Conservation (phyloP, 2,113 vertebrate species). For the Hypocryptadius cinnamomeus region DNA sequence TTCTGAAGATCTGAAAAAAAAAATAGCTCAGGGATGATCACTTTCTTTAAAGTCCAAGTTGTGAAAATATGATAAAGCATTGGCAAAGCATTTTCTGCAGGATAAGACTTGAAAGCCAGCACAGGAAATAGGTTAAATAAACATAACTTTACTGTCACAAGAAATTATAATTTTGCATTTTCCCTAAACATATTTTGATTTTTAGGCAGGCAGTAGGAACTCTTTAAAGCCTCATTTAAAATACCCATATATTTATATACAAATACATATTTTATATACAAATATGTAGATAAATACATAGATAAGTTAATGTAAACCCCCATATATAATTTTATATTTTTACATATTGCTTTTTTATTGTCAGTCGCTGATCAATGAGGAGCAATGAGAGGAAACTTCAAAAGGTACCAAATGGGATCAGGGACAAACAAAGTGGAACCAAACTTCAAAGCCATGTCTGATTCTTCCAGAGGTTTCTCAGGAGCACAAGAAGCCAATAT, state of each 20-base stretch:
- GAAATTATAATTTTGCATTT: neutral
- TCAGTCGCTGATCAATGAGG: neutral
- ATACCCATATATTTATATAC: neutral
- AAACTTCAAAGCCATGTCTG: neutral
- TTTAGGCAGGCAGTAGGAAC: neutral
- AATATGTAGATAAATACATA: neutral
- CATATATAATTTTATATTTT: neutral
- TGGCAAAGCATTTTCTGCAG: neutral
- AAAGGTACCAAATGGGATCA: neutral
- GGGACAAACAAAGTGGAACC: neutral
- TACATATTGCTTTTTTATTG: neutral
- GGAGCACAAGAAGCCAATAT: neutral
- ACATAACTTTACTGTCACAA: neutral
- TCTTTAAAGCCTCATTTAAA: neutral
- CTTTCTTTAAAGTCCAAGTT: constrained; percentile 33
- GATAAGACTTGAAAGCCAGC: constrained; percentile 27
- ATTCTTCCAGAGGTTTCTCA: neutral
- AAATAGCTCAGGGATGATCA: neutral
- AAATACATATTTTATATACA: neutral
- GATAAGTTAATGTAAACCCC: neutral
- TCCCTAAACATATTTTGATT: neutral
- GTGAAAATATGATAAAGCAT: neutral
- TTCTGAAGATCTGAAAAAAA: neutral
- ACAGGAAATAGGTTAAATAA: constrained; percentile 32
- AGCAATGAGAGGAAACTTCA: neutral